Conservation (phyloP, 1,140 invertebrate genomes). For the Elymnias hypermnestra region DNA sequence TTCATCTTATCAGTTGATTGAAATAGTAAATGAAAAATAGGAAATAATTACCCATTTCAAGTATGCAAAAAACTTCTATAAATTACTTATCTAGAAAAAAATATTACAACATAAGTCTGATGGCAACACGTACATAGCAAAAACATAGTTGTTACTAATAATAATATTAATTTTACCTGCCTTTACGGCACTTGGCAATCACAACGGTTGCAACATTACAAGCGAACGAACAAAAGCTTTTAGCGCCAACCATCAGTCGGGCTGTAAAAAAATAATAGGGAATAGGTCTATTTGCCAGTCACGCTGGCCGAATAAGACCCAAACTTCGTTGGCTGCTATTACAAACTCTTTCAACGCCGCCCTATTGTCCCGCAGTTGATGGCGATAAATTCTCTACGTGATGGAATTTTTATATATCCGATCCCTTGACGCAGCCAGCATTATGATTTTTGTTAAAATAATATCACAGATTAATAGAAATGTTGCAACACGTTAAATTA, state of each 20-base stretch:
- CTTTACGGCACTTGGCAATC: background rate
- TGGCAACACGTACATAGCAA: too few relatives aligned
- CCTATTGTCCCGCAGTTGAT: slow-evolving; percentile 63
- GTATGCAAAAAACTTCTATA: too few relatives aligned
- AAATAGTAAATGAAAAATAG: too few relatives aligned
- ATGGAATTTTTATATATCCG: slow-evolving; percentile 72
- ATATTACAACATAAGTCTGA: too few relatives aligned
- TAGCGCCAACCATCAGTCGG: slow-evolving; percentile 2
- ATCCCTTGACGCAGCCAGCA: slow-evolving; percentile 42
- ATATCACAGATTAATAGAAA: background rate
- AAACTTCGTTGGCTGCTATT: slow-evolving; percentile 30
- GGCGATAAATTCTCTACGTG: slow-evolving; percentile 65
- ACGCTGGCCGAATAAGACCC: slow-evolving; percentile 25
- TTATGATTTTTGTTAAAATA: slow-evolving; percentile 24
- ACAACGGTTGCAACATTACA: background rate
- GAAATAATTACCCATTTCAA: too few relatives aligned
- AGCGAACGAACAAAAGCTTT: slow-evolving; percentile 3
- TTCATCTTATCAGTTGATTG: too few relatives aligned
- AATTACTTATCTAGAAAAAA: too few relatives aligned
- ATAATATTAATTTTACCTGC: background rate
- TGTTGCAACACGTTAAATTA: too few relatives aligned
- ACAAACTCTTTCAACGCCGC: slow-evolving; percentile 44
- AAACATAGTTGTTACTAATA: too few relatives aligned
- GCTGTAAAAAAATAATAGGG: slow-evolving; percentile 2
- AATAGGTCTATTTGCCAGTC: slow-evolving; percentile 33